These are phyloP conservation scores for Phragmatobia fuliginosa DNA, from an alignment of 2,888 invertebrate species.

Conservation along the genomic window DNA sequence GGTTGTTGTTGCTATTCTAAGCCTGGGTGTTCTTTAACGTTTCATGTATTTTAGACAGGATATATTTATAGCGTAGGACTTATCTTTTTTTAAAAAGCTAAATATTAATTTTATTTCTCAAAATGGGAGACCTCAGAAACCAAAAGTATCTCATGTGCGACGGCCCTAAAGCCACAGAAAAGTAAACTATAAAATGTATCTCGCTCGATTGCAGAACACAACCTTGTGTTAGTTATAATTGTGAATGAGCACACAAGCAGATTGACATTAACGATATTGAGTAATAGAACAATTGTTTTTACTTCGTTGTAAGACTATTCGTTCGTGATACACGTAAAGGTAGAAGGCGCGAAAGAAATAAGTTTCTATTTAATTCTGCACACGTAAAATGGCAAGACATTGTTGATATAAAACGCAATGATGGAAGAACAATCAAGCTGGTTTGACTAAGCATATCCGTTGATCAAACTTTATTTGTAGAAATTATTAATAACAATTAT, in stretches of 20 bases:
- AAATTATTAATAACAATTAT: too few species aligned
- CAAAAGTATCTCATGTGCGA: neutral
- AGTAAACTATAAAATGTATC: slow-evolving; percentile 61
- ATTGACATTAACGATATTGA: slow-evolving; percentile 41
- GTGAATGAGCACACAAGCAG: slow-evolving; percentile 42
- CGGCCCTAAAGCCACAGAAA: slow-evolving; percentile 26
- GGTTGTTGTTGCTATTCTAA: too few species aligned
- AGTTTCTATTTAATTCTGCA: neutral
- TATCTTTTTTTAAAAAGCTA: too few species aligned
- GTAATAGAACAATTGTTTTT: slow-evolving; percentile 52
- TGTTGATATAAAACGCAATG: neutral
- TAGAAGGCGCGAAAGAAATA: neutral
- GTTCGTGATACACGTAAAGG: neutral
- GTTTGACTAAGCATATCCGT: neutral
- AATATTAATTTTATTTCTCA: neutral
- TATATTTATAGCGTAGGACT: too few species aligned
- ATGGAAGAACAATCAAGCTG: neutral
- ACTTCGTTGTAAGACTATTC: slow-evolving; percentile 33
- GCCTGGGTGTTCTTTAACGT: too few species aligned
- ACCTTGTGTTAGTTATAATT: slow-evolving; percentile 75
- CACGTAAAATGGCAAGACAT: neutral
- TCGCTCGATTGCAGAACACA: slow-evolving; percentile 69
- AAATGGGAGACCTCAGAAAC: neutral
- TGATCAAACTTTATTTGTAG: too few species aligned
- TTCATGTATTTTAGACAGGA: neutral